phyloP scores from a whole-genome alignment of 2,888 invertebrate species.

The Acrobasis repandana region DNA sequence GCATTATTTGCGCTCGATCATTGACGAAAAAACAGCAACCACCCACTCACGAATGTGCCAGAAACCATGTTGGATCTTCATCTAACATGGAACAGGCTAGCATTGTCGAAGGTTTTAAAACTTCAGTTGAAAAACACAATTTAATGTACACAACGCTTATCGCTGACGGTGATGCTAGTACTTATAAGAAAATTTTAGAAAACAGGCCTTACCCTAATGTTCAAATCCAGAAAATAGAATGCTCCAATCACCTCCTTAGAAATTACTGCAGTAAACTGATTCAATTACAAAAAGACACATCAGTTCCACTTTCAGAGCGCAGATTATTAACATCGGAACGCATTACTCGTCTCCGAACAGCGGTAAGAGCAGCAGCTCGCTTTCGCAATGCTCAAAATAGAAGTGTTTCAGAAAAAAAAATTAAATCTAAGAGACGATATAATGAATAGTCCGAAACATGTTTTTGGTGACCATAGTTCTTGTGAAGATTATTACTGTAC shows the following conservation, averaged over 20 bases:
- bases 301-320: not conserved
- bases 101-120: conserved; percentile 7
- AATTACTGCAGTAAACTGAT: not conserved
- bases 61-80: conserved; percentile 10
- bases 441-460: not conserved
- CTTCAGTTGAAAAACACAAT: not conserved
- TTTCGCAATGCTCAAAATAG: conserved; percentile 2
- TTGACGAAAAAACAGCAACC: conserved; percentile 9
- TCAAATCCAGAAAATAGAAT: conserved; percentile 5
- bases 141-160: conserved; percentile 4
- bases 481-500: not conserved
- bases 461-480: conserved; percentile 15
- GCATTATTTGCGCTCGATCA: conserved; percentile 17
- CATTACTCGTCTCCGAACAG: not conserved
- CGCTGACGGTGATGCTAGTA: conserved; percentile 9
- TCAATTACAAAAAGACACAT: not conserved
- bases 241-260: conserved; percentile 4
- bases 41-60: conserved; percentile 14
- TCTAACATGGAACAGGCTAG: conserved; percentile 1
- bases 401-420: no score
- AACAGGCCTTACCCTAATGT: not conserved
- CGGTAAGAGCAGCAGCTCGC: not conserved
- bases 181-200: conserved; percentile 3
- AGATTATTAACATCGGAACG: not conserved
- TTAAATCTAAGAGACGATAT: not conserved